Evolutionary conservation across 92 coral and sea anemone species (phyloP).

Genomic region (Zoanthus sansibaricus): DNA sequence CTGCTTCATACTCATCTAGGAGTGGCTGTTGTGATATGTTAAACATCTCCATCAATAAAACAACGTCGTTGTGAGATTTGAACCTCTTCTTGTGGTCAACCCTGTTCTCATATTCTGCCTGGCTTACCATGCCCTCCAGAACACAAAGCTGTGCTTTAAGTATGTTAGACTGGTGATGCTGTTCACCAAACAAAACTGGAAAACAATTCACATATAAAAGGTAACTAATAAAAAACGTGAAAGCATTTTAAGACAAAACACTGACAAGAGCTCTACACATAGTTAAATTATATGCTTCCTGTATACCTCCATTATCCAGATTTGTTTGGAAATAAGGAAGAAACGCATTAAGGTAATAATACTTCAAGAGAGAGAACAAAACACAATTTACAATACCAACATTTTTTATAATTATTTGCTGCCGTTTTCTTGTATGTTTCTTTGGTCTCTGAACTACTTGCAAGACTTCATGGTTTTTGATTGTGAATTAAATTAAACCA

Average conservation of each 20-base stretch:
- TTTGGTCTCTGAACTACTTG: too few relatives aligned
- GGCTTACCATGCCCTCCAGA: slow-evolving; percentile 82
- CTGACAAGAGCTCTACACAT: too few relatives aligned
- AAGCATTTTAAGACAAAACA: too few relatives aligned
- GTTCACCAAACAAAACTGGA: slow-evolving; percentile 86
- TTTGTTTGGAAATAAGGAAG: too few relatives aligned
- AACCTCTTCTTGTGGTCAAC: background rate
- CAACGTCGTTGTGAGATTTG: slow-evolving; percentile 43
- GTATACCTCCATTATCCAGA: too few relatives aligned
- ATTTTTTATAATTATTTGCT: too few relatives aligned
- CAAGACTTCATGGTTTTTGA: too few relatives aligned
- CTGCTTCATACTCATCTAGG: slow-evolving; percentile 73
- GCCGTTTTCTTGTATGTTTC: too few relatives aligned
- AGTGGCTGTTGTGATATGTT: slow-evolving; percentile 76
- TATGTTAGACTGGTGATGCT: slow-evolving; percentile 74
- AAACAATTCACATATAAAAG: slow-evolving; percentile 9
- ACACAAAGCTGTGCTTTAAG: slow-evolving; percentile 85
- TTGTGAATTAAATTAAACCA: background rate
- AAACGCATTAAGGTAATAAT: too few relatives aligned
- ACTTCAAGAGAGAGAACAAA: too few relatives aligned
- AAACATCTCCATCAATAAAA: slow-evolving; percentile 80
- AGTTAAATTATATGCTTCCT: too few relatives aligned
- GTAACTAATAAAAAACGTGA: background rate
- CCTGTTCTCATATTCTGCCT: slow-evolving; percentile 43
- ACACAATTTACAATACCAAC: too few relatives aligned